These are phyloP conservation scores for Tachina lurida DNA, from an alignment of 2,888 invertebrate genomes.

Conservation along the genomic window DNA sequence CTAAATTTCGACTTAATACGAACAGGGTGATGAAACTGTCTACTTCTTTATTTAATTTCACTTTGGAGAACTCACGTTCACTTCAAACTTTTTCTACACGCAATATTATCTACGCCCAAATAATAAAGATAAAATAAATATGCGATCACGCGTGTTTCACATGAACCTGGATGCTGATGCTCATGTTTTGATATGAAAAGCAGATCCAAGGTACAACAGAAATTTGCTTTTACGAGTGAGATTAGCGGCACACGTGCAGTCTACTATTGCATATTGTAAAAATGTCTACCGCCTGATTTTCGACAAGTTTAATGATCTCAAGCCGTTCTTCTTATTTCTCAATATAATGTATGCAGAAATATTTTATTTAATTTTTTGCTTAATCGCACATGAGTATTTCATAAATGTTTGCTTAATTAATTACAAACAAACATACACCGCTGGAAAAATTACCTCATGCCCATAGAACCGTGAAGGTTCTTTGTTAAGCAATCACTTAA, in stretches of 20 bases:
- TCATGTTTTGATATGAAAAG: no score
- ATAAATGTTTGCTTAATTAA: conserved; percentile 21
- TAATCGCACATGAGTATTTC: background rate
- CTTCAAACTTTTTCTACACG: no score
- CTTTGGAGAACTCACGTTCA: no score
- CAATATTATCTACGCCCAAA: no score
- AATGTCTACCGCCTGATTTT: background rate
- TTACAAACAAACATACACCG: background rate
- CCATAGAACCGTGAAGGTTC: conserved; percentile 39
- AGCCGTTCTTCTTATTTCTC: background rate
- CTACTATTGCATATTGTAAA: background rate
- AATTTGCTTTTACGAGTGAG: background rate
- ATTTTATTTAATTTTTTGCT: conserved; percentile 1
- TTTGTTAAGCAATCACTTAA: background rate
- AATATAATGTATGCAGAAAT: background rate
- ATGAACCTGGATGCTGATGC: no score
- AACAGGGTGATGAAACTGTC: no score
- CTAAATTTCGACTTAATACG: no score
- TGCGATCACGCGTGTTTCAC: no score
- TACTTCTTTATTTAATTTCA: no score
- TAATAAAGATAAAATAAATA: no score
- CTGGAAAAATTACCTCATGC: background rate
- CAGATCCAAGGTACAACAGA: no score
- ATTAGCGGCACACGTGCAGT: background rate
- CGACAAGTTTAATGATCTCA: conserved; percentile 22